A percentile compares a stretch with the other conserved stretches of the same genome.
phyloP scores from a whole-genome alignment of 2,888 invertebrate species.

The Rhamnusium bicolor region DNA sequence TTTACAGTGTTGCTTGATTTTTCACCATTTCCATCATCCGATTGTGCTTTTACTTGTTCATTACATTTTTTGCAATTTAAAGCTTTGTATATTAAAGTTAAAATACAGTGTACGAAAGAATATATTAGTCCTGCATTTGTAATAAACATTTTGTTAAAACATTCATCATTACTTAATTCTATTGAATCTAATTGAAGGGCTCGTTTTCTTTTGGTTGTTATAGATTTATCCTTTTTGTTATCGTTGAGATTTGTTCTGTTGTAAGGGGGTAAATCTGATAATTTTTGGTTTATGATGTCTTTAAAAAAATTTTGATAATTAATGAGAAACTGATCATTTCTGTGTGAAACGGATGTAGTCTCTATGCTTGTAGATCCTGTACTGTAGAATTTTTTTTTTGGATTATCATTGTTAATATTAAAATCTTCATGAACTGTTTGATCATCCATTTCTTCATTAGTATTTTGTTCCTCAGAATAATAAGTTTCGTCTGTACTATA shows the following conservation, averaged over 20 bases:
- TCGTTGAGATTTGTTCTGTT: slow-evolving; percentile 45
- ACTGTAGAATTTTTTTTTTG: slow-evolving; percentile 10
- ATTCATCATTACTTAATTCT: slow-evolving; percentile 37
- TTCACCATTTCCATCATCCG: slow-evolving; percentile 19
- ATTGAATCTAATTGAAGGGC: slow-evolving; percentile 35
- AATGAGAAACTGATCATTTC: slow-evolving; percentile 48
- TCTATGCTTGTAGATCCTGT: background rate
- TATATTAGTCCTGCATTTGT: slow-evolving; percentile 62
- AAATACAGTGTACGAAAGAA: slow-evolving; percentile 63
- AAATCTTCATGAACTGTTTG: slow-evolving; percentile 11
- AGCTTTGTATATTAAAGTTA: slow-evolving; percentile 59
- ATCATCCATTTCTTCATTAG: background rate
- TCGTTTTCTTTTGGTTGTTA: slow-evolving; percentile 38
- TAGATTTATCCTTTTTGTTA: slow-evolving; percentile 41
- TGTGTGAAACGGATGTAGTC: slow-evolving; percentile 29
- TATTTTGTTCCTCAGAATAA: slow-evolving; percentile 6
- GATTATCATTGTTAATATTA: slow-evolving; percentile 8
- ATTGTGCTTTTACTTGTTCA: slow-evolving; percentile 35
- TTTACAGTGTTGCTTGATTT: slow-evolving; percentile 6
- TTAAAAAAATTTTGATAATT: slow-evolving; percentile 55
- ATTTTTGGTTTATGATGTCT: slow-evolving; percentile 53
- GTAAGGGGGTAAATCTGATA: slow-evolving; percentile 36
- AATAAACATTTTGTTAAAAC: slow-evolving; percentile 56
- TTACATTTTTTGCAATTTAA: slow-evolving; percentile 55
- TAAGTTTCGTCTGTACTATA: background rate